Percentiles rank a stretch among this genome's conserved stretches.
phyloP scores from a whole-genome alignment of 2,888 invertebrate species.

The Ischnura elegans region DNA sequence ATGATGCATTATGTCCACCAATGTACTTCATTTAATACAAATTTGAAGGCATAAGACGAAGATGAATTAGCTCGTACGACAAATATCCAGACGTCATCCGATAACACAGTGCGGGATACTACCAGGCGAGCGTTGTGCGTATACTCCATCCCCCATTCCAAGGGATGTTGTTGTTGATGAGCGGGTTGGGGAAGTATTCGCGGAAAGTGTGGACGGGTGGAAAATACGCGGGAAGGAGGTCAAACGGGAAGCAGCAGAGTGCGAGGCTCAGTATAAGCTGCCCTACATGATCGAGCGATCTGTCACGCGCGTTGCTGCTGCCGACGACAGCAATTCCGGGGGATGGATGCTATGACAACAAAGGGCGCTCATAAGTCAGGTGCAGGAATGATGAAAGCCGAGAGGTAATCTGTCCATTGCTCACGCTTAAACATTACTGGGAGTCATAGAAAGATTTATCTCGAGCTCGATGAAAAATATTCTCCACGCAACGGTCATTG shows the following conservation, averaged over 20 bases:
- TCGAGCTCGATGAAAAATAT: background rate
- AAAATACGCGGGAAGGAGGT: background rate
- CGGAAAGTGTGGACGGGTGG: too few relatives aligned
- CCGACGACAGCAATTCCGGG: background rate
- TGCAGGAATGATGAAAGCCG: slow-evolving; percentile 1
- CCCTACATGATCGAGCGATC: background rate
- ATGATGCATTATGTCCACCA: too few relatives aligned
- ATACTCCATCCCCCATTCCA: too few relatives aligned
- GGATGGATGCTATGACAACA: background rate
- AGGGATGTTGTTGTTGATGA: too few relatives aligned
- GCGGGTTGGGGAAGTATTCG: too few relatives aligned
- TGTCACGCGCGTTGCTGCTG: background rate
- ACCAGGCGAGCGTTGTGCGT: too few relatives aligned
- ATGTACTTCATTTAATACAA: too few relatives aligned
- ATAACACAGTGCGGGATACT: too few relatives aligned
- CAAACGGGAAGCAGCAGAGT: background rate
- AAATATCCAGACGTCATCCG: too few relatives aligned
- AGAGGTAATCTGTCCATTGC: background rate
- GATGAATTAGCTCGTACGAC: too few relatives aligned
- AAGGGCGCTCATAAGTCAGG: background rate
- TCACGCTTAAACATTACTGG: background rate
- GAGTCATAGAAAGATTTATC: background rate
- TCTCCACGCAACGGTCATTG: too few relatives aligned
- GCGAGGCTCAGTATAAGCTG: background rate
- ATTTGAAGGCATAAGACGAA: too few relatives aligned